Conservation (phyloP, 2,888 invertebrate species). For the Caenorhabditis plicata region DNA sequence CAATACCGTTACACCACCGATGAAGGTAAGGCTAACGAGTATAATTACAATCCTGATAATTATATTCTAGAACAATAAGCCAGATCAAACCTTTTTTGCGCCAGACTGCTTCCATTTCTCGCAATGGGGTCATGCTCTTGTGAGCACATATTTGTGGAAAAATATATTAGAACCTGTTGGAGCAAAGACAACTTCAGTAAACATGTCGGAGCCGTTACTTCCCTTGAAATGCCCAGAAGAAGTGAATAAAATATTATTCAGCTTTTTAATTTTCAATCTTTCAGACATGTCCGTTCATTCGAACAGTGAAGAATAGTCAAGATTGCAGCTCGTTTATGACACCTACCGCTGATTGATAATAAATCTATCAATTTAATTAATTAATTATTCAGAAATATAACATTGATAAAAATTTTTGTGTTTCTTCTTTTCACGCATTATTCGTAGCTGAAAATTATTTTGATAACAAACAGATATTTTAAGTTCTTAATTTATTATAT, state of each 20-base stretch:
- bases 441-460: too few species aligned
- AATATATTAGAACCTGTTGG: constrained; percentile 54
- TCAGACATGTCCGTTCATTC: constrained; percentile 48
- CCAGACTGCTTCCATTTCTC: constrained; percentile 62
- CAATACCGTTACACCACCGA: constrained; percentile 40
- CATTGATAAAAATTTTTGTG: too few species aligned
- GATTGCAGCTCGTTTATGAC: constrained; percentile 47
- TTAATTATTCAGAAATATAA: too few species aligned
- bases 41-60: not conserved
- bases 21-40: constrained; percentile 23
- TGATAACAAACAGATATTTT: too few species aligned
- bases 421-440: too few species aligned
- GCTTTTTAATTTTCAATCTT: constrained; percentile 4
- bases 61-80: constrained; percentile 20
- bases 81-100: constrained; percentile 43
- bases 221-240: constrained; percentile 51
- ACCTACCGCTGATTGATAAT: constrained; percentile 21
- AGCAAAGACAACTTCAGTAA: constrained; percentile 36
- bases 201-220: constrained; percentile 29
- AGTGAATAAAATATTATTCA: constrained; percentile 9
- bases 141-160: constrained; percentile 51
- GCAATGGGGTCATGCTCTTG: constrained; percentile 50
- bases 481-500: too few species aligned
- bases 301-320: constrained; percentile 43
- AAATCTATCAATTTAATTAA: too few species aligned